Base-by-base conservation (phyloP, 2,113 vertebrate species). In the Lepisosteus oculatus region DNA sequence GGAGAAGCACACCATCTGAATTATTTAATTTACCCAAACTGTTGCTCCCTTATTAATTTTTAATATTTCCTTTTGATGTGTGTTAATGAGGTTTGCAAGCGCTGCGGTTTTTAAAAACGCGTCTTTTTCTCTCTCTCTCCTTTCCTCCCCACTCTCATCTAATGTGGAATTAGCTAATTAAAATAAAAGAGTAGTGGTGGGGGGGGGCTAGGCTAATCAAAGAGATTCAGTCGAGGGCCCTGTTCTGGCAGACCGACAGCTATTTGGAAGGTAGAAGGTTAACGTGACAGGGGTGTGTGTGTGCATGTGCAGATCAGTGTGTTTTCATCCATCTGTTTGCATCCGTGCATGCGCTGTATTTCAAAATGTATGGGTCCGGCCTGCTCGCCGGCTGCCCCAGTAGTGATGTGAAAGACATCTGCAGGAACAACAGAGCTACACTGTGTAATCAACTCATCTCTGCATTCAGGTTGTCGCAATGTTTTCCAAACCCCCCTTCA, bases 1-100 rank as follows among this genome's bases (percentile, higher is more conserved):
- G 43, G 70, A 44, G 79, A 75, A 70, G 74, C 77, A 64, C 55
- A 67, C 73, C 82, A 85, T 85, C 83, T 89, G 87, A 90, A 92
- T 91, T 90, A 92, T 92, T 91, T 85, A 87, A 91, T 91, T 92
- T 90, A 82, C 86, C 83, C 88, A 88, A 92, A 93, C 89, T 87
- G 87, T 89, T 80, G 89, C 89, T 90, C 84, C 81, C 87, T 85
- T 88, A 91, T 91, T 87, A 87, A 89, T 91, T 87, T 91, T 91
- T 91, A 84, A 93, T 86, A 74, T 83, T 86, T 87, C 85, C 86
- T 89, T 91, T 92, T 92, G 89, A 93, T 91, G 89, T 90, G 81
- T 82, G 84, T 86, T 93, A 91, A 92, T 91, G 88, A 92, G 89
- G 89, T 86, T 86, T 85, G 86, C 55, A 75, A 76, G 62, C 64